phyloP scores from a whole-genome alignment of 2,113 vertebrate species.

The Sisor rabdophorus region DNA sequence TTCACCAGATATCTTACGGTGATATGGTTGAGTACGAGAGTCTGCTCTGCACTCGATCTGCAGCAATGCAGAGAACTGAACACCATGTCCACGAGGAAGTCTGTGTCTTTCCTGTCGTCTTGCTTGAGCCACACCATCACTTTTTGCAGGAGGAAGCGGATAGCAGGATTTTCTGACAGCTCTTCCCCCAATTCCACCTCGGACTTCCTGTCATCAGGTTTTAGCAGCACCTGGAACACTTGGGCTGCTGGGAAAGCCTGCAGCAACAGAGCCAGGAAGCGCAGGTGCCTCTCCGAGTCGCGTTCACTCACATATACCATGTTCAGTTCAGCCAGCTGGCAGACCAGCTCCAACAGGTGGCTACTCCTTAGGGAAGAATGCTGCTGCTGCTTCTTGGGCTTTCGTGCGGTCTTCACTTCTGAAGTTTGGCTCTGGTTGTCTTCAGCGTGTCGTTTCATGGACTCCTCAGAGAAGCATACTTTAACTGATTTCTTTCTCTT shows the following conservation, averaged over 20 bases:
- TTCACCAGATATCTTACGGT: slow-evolving; percentile 63
- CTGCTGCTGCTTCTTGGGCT: slow-evolving; percentile 40
- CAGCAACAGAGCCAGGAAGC: slow-evolving; percentile 83
- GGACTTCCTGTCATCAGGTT: slow-evolving; percentile 54
- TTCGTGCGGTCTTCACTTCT: slow-evolving; percentile 31
- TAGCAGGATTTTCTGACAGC: slow-evolving; percentile 68
- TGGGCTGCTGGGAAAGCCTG: slow-evolving; percentile 76
- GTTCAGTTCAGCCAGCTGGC: slow-evolving; percentile 80
- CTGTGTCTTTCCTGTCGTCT: slow-evolving; percentile 67
- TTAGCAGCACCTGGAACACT: slow-evolving; percentile 79
- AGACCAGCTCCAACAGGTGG: slow-evolving; percentile 83
- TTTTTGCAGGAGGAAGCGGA: slow-evolving; percentile 79
- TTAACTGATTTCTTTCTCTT: slow-evolving; percentile 76
- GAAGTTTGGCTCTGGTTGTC: slow-evolving; percentile 40
- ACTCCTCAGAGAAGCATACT: slow-evolving; percentile 74
- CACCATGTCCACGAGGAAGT: slow-evolving; percentile 87
- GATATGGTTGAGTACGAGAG: slow-evolving; percentile 79
- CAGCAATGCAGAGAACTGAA: slow-evolving; percentile 88
- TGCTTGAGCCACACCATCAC: slow-evolving; percentile 82
- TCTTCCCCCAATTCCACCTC: slow-evolving; percentile 42
- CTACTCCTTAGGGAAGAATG: slow-evolving; percentile 60
- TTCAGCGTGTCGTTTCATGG: slow-evolving; percentile 52
- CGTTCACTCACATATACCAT: slow-evolving; percentile 79
- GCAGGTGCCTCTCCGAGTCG: slow-evolving; percentile 81
- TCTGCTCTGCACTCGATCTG: slow-evolving; percentile 70